Base-by-base conservation (phyloP, 2,888 invertebrate species). In the Ennomos fuscantarius region DNA sequence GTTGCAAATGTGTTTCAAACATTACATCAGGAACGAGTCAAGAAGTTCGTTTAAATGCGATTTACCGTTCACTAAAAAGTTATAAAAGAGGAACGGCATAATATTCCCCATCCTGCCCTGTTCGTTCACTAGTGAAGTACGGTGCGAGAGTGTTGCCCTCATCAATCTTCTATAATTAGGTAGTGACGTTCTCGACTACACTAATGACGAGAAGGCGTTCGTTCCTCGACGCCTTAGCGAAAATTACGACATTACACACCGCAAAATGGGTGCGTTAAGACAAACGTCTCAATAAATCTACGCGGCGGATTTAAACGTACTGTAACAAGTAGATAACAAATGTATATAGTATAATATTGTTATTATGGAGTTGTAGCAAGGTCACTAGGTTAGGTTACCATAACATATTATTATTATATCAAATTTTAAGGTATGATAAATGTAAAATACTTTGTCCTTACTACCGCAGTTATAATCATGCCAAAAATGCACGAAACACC, bases 101-200 rank as follows among this genome's bases (percentile, higher is more conserved):
- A 9, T 24, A 37, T 12, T 11, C 11, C 31, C 45, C 36, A 2
- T 11, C 33, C 24, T 34, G n/a, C 56, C 47, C 55, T 62, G 61
- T 31, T 5, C 57, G 70, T 70, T 68, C 64, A 68, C 68, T 69
- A 74, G 80, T 76, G 72, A 71, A 81, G 77, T 79, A 74, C 74
- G 69, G 67, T 64, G 63, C 69, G 74, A 71, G 53, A 56, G 49
- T 45, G 67, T 66, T 54, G 74, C 78, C 79, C 76, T 78, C 87
- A 88, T 88, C 88, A 87, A 87, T 88, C 87, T 88, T 84, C 65
- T 67, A 80, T 87, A 87, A 88, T 88, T 86, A 88, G 83, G 81
- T 66, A 77, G 81, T 79, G 86, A 83, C 81, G 83, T 76, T 75
- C 78, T 74, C 76, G 72, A 73, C 78, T 75, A 76, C 78, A 73